phyloP scores from a whole-genome alignment of 1,140 invertebrate species.

The Aphelinus certus region DNA sequence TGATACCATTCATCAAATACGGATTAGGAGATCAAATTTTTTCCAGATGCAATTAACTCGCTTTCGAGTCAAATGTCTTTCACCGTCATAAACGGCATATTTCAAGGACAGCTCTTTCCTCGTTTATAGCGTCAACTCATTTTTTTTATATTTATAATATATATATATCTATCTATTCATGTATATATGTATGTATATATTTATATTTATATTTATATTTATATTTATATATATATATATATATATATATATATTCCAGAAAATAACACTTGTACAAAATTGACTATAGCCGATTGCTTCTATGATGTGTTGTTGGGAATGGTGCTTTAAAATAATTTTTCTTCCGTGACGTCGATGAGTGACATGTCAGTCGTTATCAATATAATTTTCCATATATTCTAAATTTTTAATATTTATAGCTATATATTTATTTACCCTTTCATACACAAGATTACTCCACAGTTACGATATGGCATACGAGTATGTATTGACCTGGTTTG shows the following conservation, averaged over 20 bases:
- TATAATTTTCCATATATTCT: too few relatives aligned
- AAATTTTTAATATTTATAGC: too few relatives aligned
- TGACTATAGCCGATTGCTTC: constrained; percentile 64
- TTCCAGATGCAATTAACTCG: too few relatives aligned
- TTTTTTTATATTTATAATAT: constrained; percentile 37
- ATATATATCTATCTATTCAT: constrained; percentile 38
- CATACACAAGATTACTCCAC: neutral
- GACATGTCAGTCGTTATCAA: neutral
- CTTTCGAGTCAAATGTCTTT: too few relatives aligned
- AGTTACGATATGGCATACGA: constrained; percentile 48
- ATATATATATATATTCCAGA: constrained; percentile 53
- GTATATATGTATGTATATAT: constrained; percentile 45
- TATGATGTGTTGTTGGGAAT: constrained; percentile 52
- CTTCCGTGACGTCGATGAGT: constrained; percentile 9
- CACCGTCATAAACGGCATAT: too few relatives aligned
- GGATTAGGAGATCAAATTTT: too few relatives aligned
- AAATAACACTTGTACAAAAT: constrained; percentile 65
- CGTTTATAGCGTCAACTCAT: neutral
- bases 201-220: constrained; percentile 10
- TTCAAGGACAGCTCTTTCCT: neutral
- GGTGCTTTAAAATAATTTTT: constrained; percentile 51
- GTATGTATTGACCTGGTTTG: constrained; percentile 52
- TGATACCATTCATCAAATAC: too few relatives aligned
- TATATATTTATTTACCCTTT: neutral
- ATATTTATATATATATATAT: constrained; percentile 2